Evolutionary conservation across 1,140 invertebrate species (phyloP), one percentile per base, ranked within the genome.

Genomic region (Drosophila kikkawai): DNA sequence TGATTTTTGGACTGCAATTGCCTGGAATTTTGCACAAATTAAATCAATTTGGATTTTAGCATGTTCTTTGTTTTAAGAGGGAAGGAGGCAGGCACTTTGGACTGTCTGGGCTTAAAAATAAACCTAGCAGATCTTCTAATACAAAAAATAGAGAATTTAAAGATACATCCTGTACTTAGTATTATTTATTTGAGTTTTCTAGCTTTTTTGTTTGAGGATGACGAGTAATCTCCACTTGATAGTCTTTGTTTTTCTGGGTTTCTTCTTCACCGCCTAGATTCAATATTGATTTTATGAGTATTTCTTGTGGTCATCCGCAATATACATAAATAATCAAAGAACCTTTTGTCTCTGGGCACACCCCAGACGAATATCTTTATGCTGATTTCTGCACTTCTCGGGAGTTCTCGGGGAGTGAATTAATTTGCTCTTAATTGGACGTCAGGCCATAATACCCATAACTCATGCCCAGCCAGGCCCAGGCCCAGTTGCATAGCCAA

Each of bases 11-110:
- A 75, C 11, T 76, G 57, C 74, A 66, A 77, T 67, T 59, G 56
- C 41, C 65, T 34, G 65, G 65, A 48, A 58, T 77, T 77, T 77
- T 79, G 36, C 36, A 37, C 7, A 71, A 79, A 79, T 79, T 79
- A 73, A 79, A 79, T 73, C 58, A 79, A 79, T 79, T 79, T 71
- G 29, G 37, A 9, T 59, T 79, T 79, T 56, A 79, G 41, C 76
- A 79, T 79, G 76, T 65, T 34, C 39, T 17, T 39, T 47, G 44
- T 32, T 15, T 45, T 26, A 4, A 8, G 15, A 12, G 45, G 37
- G 50, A 36, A 19, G 6, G 13, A 55, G 34, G 11, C 13, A 48
- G n/a, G 58, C 42, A 45, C 39, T 65, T 65, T 29, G 32, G 65
- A 48, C 65, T 32, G 57, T 22, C 57, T 39, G 63, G 55, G 29